Conservation (phyloP, 2,113 vertebrate genomes). For the Uria lomvia region DNA sequence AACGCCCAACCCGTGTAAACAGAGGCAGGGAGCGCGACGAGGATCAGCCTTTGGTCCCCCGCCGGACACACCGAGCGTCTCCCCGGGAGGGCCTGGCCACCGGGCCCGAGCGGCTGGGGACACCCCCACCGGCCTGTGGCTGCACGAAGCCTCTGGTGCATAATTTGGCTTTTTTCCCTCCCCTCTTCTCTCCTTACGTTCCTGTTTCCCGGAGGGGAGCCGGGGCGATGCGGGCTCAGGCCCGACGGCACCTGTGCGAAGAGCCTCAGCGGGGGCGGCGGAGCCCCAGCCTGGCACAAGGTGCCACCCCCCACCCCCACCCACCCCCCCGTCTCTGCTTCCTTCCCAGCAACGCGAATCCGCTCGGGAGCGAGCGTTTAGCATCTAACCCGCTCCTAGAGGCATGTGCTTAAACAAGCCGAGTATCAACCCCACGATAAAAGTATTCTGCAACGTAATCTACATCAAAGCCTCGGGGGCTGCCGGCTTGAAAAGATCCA, state of each 20-base stretch:
- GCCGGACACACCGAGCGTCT: background rate
- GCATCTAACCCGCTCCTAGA: background rate
- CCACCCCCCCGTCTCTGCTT: background rate
- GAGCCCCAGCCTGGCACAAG: background rate
- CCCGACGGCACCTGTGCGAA: background rate
- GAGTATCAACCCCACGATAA: constrained; percentile 60
- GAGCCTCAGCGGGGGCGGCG: background rate
- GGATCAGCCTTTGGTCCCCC: background rate
- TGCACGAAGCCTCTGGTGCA: background rate
- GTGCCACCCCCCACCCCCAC: background rate
- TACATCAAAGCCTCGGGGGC: constrained; percentile 77
- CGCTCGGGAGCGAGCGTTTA: background rate
- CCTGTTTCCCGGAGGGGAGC: background rate
- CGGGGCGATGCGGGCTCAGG: background rate
- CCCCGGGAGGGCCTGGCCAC: background rate
- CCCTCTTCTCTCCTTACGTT: background rate
- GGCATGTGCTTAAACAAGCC: constrained; percentile 59
- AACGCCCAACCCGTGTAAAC: background rate
- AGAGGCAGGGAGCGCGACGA: background rate
- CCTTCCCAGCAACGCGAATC: background rate
- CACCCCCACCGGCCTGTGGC: background rate
- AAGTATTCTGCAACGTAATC: constrained; percentile 68
- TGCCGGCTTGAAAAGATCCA: constrained; percentile 76
- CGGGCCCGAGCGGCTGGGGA: background rate
- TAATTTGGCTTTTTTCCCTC: rapidly evolving